Evolutionary conservation across 2,888 invertebrate genomes (phyloP).

Genomic region (Willowsia nigromaculata): DNA sequence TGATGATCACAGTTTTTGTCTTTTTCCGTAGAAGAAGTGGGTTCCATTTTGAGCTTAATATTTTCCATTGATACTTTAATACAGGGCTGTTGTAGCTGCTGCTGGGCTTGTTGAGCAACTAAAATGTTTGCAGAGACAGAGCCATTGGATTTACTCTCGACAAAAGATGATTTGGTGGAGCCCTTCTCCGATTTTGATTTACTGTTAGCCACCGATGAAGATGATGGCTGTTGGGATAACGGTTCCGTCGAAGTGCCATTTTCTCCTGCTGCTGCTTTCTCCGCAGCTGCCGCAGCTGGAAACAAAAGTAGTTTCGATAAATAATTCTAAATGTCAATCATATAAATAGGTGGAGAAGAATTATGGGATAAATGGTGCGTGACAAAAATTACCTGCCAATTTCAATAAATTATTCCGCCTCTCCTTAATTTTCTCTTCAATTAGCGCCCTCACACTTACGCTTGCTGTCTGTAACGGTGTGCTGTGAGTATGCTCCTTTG

Average conservation of each 20-base stretch:
- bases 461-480: constrained; percentile 95
- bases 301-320: not conserved
- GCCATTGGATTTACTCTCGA: not conserved
- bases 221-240: not conserved
- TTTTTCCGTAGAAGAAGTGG: constrained; percentile 57
- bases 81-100: constrained; percentile 1
- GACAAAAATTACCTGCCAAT: constrained; percentile 64
- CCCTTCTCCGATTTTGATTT: constrained; percentile 18
- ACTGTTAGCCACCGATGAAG: not conserved
- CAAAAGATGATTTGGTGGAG: not conserved
- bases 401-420: constrained; percentile 84
- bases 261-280: constrained; percentile 30
- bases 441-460: constrained; percentile 92
- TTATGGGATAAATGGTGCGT: no score
- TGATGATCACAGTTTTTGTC: constrained; percentile 64
- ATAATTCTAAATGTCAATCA: not conserved
- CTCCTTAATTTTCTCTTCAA: constrained; percentile 95
- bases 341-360: no score
- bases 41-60: constrained; percentile 64
- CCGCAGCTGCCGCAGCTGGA: constrained; percentile 48
- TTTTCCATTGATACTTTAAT: constrained; percentile 40
- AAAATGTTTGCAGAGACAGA: not conserved
- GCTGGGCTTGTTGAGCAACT: constrained; percentile 57
- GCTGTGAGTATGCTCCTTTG: constrained; percentile 79
- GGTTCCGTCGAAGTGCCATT: not conserved